Evolutionary conservation across 2,888 invertebrate species (phyloP), one percentile per base, ranked within the genome.

Genomic region (Leptopilina myrica): DNA sequence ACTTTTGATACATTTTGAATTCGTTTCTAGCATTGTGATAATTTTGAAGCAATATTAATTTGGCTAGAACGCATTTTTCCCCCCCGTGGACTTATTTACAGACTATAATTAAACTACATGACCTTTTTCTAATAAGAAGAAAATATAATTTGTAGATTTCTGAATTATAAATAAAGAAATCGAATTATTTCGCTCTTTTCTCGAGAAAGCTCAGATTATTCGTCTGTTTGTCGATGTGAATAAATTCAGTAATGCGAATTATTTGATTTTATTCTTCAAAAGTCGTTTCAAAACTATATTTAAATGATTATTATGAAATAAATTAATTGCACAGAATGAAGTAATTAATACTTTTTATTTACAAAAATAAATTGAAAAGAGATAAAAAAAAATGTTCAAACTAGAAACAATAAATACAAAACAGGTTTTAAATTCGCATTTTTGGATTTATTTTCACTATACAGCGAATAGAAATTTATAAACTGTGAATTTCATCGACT

Each of bases 31-130:
- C 81, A 85, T 84, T 86, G 87, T 87, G 85, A 87, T 87, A 84
- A 85, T 75, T 49, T 79, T 82, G 83, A 87, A 87, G 86, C 85
- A 87, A 88, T 88, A 86, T 85, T 80, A 84, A 85, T 83, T 49
- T 82, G 78, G 67, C 78, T 76, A 79, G 83, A 80, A 69, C 80
- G 64, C 59, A 59, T 64, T 73, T 46, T 73, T 56, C 20, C 43
- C 49, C 49, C 15, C 46, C 56, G 56, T n/a, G 73, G 33, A 73
- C 56, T 53, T 73, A 73, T 53, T 26, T 73, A 73, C 56, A 33
- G 53, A 73, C 73, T 73, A 53, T n/a, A 73, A 73, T 49, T 56
- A 56, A 40, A 73, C 56, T 73, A 40, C 56, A 20, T 53, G 69
- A 53, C n/a, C 53, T 53, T 69, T 62, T 69, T 69, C 26, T 49